A percentile compares a stretch with the other conserved stretches of the same genome.
Conservation (phyloP, 1,140 invertebrate species). For the Aphaenogaster rudis region DNA sequence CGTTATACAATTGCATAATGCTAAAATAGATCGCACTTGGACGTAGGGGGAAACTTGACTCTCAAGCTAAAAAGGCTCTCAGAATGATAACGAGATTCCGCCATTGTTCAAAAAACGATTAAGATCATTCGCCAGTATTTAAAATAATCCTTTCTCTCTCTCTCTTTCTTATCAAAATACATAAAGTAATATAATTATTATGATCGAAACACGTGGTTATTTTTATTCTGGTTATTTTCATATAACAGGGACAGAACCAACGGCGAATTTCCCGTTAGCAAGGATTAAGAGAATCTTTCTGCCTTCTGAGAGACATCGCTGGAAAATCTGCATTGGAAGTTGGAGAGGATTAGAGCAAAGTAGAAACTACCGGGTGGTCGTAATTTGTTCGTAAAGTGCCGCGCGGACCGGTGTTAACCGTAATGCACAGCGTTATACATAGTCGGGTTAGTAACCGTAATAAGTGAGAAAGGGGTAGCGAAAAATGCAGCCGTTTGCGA, state of each 20-base stretch:
- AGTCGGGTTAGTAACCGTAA: conserved; percentile 59
- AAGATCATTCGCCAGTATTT: background rate
- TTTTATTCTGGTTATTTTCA: background rate
- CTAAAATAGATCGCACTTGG: conserved; percentile 23
- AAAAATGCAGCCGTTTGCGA: conserved; percentile 48
- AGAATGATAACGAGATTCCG: background rate
- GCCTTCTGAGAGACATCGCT: conserved; percentile 39
- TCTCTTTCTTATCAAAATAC: background rate
- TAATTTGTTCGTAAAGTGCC: conserved; percentile 70
- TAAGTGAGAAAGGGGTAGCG: conserved; percentile 54
- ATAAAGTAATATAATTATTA: background rate
- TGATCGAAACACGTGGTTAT: background rate
- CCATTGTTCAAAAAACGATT: background rate
- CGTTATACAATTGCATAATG: conserved; percentile 57
- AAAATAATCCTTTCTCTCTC: background rate
- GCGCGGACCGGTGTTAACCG: conserved; percentile 63
- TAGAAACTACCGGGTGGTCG: conserved; percentile 69
- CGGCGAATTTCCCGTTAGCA: conserved; percentile 46
- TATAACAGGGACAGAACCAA: background rate
- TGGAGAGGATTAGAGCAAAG: conserved; percentile 69
- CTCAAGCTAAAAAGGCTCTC: background rate
- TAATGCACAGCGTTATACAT: conserved; percentile 74
- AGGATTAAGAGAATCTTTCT: conserved; percentile 74
- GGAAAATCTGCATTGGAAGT: conserved; percentile 68
- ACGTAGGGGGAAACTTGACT: background rate